Conservation (phyloP, 1,140 invertebrate species). For the Mylabris phalerata region DNA sequence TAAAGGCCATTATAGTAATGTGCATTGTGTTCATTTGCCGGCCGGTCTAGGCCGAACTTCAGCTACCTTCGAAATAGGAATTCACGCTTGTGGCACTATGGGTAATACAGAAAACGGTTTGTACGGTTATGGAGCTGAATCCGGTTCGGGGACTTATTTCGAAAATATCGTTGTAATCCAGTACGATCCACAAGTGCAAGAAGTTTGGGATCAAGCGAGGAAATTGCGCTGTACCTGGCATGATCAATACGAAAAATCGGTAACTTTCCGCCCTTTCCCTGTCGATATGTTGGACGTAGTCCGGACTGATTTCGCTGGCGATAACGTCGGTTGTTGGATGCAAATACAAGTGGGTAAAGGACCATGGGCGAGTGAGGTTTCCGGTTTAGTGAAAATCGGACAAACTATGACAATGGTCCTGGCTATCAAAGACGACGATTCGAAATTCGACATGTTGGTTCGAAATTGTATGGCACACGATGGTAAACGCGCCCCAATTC, state of each 20-base stretch:
- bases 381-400: constrained; percentile 88
- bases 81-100: constrained; percentile 84
- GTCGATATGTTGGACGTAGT: constrained; percentile 94
- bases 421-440: constrained; percentile 92
- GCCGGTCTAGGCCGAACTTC: constrained; percentile 77
- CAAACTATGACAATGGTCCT: constrained; percentile 97
- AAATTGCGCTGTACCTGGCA: constrained; percentile 93
- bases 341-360: constrained; percentile 92
- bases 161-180: constrained; percentile 93
- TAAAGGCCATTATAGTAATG: constrained; percentile 86
- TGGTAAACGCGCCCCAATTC: constrained; percentile 89
- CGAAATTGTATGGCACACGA: constrained; percentile 92
- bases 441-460: constrained; percentile 94
- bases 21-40: constrained; percentile 85
- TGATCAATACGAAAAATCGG: constrained; percentile 91
- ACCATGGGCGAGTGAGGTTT: constrained; percentile 92
- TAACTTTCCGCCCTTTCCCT: constrained; percentile 89
- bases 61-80: constrained; percentile 84
- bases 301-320: constrained; percentile 86
- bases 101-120: constrained; percentile 85
- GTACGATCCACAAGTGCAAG: constrained; percentile 91
- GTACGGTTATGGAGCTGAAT: constrained; percentile 73
- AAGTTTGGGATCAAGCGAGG: constrained; percentile 92
- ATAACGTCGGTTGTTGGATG: constrained; percentile 95
- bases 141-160: constrained; percentile 85